Evolutionary conservation across 2,888 invertebrate species (phyloP).

Genomic region (Eudemis profundana): DNA sequence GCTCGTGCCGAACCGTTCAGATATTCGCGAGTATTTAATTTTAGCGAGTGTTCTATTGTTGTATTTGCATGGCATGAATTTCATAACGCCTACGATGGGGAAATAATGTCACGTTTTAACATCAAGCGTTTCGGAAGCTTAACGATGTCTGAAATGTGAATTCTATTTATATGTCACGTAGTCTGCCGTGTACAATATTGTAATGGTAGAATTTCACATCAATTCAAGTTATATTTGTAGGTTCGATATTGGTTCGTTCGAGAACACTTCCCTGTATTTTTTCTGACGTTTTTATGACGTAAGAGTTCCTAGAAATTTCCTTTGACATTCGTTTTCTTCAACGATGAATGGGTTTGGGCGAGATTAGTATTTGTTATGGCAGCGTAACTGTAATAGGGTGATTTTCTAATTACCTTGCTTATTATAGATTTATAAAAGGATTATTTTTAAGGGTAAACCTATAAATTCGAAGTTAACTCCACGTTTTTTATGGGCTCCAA

Average conservation of each 20-base stretch:
- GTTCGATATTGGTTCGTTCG: background rate
- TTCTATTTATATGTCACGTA: constrained; percentile 35
- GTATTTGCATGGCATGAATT: constrained; percentile 11
- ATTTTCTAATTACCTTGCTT: too few relatives aligned
- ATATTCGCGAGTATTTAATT: constrained; percentile 36
- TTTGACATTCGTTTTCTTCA: constrained; percentile 1
- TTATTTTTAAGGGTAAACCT: too few relatives aligned
- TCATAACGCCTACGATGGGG: constrained; percentile 20
- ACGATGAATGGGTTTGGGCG: background rate
- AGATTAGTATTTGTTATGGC: background rate
- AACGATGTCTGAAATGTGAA: constrained; percentile 29
- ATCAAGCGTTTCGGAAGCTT: constrained; percentile 3
- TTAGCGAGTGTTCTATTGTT: constrained; percentile 27
- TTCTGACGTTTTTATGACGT: constrained; percentile 19
- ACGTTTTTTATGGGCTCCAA: too few relatives aligned
- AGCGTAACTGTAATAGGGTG: background rate
- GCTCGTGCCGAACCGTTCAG: constrained; percentile 9
- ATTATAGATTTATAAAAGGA: too few relatives aligned
- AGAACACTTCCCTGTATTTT: constrained; percentile 12
- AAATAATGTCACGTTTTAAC: constrained; percentile 14
- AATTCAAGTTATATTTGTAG: background rate
- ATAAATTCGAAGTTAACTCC: too few relatives aligned
- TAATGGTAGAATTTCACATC: constrained; percentile 1
- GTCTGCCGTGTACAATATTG: constrained; percentile 12
- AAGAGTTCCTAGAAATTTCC: constrained; percentile 23